Conservation (phyloP, 1,140 invertebrate species). For the Brachionus plicatilis region DNA sequence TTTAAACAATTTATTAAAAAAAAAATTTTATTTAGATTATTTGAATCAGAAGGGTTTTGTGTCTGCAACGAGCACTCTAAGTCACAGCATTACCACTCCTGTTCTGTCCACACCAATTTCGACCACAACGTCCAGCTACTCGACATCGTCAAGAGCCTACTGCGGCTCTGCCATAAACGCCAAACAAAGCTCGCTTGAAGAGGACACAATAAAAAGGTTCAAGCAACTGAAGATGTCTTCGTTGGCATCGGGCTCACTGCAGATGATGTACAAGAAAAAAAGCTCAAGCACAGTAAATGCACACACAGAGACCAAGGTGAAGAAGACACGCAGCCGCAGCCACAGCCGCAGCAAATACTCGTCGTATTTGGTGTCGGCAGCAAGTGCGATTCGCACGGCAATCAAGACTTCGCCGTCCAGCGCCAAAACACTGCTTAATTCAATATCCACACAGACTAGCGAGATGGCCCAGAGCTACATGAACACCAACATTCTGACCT, state of each 20-base stretch:
- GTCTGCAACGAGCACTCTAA: neutral
- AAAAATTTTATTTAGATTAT: neutral
- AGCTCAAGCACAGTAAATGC: neutral
- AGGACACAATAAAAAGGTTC: conserved; percentile 15
- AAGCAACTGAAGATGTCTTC: conserved; percentile 11
- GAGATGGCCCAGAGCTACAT: neutral
- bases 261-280: conserved; percentile 39
- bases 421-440: neutral
- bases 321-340: conserved; percentile 8
- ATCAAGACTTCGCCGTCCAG: neutral
- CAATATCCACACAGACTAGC: conserved; percentile 9
- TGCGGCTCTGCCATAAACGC: neutral
- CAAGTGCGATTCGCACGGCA: neutral
- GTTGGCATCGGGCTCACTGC: neutral
- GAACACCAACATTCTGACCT: neutral
- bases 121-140: neutral
- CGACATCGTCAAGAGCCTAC: neutral
- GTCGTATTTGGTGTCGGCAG: neutral
- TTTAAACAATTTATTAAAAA: too few relatives aligned
- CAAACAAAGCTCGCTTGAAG: neutral
- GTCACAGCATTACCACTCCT: conserved; percentile 6
- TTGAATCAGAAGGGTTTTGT: conserved; percentile 8
- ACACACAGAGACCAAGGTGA: neutral
- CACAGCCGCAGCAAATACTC: conserved; percentile 37
- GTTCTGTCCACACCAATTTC: neutral